Evolutionary conservation across 1,140 invertebrate genomes (phyloP).

Genomic region (Zaprionus gabonicus): DNA sequence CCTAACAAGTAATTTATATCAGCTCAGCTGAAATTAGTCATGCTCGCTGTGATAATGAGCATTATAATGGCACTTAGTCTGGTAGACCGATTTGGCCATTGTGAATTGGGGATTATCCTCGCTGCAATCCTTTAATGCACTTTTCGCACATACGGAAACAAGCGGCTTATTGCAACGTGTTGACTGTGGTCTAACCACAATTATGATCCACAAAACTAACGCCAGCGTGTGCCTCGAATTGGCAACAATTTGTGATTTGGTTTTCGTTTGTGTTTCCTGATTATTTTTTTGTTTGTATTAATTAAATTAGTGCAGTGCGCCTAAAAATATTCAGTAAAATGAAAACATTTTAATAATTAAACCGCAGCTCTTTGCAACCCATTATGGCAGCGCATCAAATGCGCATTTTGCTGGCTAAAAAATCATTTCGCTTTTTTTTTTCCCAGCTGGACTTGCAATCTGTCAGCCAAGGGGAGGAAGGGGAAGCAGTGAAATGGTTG

Average conservation of each 20-base stretch:
- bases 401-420: slow-evolving; percentile 6
- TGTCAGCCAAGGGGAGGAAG: slow-evolving; percentile 1
- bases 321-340: slow-evolving; percentile 62
- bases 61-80: background rate
- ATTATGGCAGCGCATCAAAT: slow-evolving; percentile 13
- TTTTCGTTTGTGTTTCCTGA: slow-evolving; percentile 11
- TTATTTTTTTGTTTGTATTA: slow-evolving; percentile 49
- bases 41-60: background rate
- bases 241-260: slow-evolving; percentile 1
- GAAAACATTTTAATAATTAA: slow-evolving; percentile 80
- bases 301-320: slow-evolving; percentile 66
- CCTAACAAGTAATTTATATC: background rate
- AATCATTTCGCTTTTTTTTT: background rate
- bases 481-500: background rate
- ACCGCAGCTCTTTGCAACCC: slow-evolving; percentile 57
- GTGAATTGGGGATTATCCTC: slow-evolving; percentile 17
- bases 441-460: background rate
- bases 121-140: slow-evolving; percentile 14
- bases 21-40: background rate
- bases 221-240: slow-evolving; percentile 8
- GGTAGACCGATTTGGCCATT: too few relatives aligned
- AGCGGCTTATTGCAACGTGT: slow-evolving; percentile 24
- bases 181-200: slow-evolving; percentile 65
- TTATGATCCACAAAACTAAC: slow-evolving; percentile 41
- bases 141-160: slow-evolving; percentile 2